Conservation (phyloP, 2,797 vertebrate species). For the Amazonetta brasiliensis region DNA sequence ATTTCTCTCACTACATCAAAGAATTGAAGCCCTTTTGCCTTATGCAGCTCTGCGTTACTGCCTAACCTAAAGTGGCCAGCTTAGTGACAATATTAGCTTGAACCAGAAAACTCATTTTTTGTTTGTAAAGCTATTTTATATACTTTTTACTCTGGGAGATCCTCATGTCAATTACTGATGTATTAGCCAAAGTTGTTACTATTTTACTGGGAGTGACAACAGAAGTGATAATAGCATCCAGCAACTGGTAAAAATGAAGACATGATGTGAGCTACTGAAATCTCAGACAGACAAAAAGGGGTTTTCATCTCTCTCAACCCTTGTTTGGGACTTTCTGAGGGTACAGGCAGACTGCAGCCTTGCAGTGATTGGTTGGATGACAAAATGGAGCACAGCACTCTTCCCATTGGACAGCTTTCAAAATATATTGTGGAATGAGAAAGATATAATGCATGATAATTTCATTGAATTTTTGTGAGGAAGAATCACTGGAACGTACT, state of each 20-base stretch:
- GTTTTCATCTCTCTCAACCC: background rate
- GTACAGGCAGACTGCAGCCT: background rate
- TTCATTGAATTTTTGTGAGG: background rate
- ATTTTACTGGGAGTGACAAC: background rate
- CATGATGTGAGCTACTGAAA: background rate
- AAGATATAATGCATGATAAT: background rate
- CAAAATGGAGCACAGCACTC: background rate
- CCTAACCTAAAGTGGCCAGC: background rate
- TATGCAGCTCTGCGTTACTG: background rate
- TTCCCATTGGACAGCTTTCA: background rate
- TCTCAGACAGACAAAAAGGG: background rate
- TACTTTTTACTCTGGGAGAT: background rate
- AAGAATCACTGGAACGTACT: background rate
- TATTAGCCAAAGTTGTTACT: background rate
- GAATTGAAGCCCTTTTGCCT: background rate
- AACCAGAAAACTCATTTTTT: background rate
- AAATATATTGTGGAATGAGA: background rate
- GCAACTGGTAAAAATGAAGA: background rate
- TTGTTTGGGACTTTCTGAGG: background rate
- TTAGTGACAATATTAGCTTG: background rate
- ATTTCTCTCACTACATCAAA: background rate
- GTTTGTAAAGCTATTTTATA: background rate
- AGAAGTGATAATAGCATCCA: background rate
- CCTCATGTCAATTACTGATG: background rate
- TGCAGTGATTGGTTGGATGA: background rate